A percentile compares a stretch with the other conserved stretches of the same genome.
Evolutionary conservation across 2,797 vertebrate species (phyloP).

Genomic region (Acanthornis magna): DNA sequence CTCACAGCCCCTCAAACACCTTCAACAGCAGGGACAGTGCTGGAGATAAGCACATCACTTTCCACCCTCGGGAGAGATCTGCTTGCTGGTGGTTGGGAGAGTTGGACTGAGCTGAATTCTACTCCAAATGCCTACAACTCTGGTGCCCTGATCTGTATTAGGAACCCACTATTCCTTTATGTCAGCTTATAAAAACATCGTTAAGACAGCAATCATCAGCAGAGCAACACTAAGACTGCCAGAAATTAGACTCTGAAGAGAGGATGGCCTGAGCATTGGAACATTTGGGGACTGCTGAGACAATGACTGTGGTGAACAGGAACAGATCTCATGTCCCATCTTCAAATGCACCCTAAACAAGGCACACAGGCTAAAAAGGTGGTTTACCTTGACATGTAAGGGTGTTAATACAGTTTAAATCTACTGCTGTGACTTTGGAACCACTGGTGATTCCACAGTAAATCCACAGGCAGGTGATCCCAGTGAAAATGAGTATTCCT

Average conservation of each 20-base stretch:
- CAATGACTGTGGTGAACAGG: not conserved
- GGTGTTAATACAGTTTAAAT: slow-evolving; percentile 14
- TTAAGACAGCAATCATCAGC: not conserved
- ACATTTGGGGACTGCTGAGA: not conserved
- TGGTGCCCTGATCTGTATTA: not conserved
- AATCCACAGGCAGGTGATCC: not conserved
- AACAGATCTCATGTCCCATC: not conserved
- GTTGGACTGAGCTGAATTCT: not conserved
- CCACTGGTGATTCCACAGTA: not conserved
- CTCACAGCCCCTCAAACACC: not conserved
- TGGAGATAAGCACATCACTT: not conserved
- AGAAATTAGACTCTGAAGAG: not conserved
- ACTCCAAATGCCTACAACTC: not conserved
- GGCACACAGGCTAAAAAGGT: not conserved
- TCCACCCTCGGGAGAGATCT: not conserved
- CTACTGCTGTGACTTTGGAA: not conserved
- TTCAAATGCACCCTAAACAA: not conserved
- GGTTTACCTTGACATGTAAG: not conserved
- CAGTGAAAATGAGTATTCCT: slow-evolving; percentile 3
- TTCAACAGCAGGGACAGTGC: not conserved
- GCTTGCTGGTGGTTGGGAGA: not conserved
- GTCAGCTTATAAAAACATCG: not conserved
- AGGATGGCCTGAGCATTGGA: not conserved
- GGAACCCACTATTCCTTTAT: not conserved
- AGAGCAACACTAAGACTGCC: not conserved